These are phyloP conservation scores for Rattus norvegicus DNA, from an alignment of 2,113 vertebrate genomes.

Conservation along the genomic window GRCr8 NC_086037.1:52190501-52191000, in stretches of 20 bases:
- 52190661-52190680: slow-evolving; percentile 86
- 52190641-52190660: slow-evolving; percentile 89
- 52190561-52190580: slow-evolving; percentile 86
- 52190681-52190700: slow-evolving; percentile 83
- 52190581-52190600: slow-evolving; percentile 86
- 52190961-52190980: slow-evolving; percentile 63
- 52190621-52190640: slow-evolving; percentile 84
- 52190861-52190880: slow-evolving; percentile 55
- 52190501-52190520: slow-evolving; percentile 75
- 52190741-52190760: slow-evolving; percentile 79
- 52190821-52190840: slow-evolving; percentile 54
- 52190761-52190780: slow-evolving; percentile 67
- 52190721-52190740: slow-evolving; percentile 85
- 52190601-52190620: slow-evolving; percentile 89
- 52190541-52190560: slow-evolving; percentile 53
- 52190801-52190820: slow-evolving; percentile 76
- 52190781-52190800: slow-evolving; percentile 46
- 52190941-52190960: slow-evolving; percentile 40
- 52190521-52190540: slow-evolving; percentile 76
- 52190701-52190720: slow-evolving; percentile 83
- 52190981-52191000: slow-evolving; percentile 18
- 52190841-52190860: slow-evolving; percentile 76
- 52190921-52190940: slow-evolving; percentile 32
- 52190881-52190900: background rate
- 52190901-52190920: slow-evolving; percentile 28